Conservation (phyloP, 2,113 vertebrate genomes). For the Leptobrachium ailaonicum region DNA sequence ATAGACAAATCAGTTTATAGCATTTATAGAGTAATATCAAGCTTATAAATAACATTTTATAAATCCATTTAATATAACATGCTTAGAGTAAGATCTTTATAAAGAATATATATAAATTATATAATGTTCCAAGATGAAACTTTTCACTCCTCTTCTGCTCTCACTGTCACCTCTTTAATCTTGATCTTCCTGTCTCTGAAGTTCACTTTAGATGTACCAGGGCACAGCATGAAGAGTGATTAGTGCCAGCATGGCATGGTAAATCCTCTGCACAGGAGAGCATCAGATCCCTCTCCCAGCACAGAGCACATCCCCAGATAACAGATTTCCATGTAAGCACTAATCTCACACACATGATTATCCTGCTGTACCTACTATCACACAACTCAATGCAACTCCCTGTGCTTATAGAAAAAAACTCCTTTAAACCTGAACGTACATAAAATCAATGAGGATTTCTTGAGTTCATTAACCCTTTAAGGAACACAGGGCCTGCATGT, state of each 20-base stretch:
- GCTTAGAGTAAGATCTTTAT: too few species aligned
- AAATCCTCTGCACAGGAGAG: constrained; percentile 4
- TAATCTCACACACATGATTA: constrained; percentile 20
- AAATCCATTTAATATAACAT: too few species aligned
- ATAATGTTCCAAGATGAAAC: background rate
- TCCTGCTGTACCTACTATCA: background rate
- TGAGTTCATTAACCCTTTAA: too few species aligned
- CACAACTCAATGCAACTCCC: background rate
- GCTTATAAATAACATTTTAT: too few species aligned
- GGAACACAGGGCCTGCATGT: too few species aligned
- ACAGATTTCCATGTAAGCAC: constrained; percentile 22
- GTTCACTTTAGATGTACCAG: constrained; percentile 6
- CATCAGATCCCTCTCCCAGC: constrained; percentile 13
- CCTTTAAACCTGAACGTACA: too few species aligned
- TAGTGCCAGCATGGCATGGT: constrained; percentile 25
- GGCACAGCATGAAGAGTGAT: constrained; percentile 20
- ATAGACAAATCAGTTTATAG: too few species aligned
- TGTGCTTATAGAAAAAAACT: background rate
- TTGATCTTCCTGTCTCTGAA: constrained; percentile 26
- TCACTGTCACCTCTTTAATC: constrained; percentile 21
- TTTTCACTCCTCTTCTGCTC: constrained; percentile 4
- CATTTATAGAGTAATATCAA: too few species aligned
- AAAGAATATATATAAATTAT: too few species aligned
- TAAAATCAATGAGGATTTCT: too few species aligned
- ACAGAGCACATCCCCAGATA: constrained; percentile 28